These are phyloP conservation scores for Cotesia vestalis DNA, from an alignment of 1,140 invertebrate genomes.

Conservation along the genomic window DNA sequence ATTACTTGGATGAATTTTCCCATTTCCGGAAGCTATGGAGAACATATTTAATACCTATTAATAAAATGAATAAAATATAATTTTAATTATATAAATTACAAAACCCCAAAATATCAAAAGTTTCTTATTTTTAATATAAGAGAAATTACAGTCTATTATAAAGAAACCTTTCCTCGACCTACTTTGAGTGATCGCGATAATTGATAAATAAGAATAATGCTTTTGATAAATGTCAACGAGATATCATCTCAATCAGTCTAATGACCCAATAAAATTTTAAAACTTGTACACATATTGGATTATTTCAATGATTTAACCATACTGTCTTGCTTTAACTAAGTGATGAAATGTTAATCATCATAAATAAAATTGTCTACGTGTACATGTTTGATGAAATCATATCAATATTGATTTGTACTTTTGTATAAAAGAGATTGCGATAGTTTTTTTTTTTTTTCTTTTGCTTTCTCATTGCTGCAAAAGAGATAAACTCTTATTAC, in stretches of 20 bases:
- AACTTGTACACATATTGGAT: too few species aligned
- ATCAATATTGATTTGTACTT: conserved; percentile 13
- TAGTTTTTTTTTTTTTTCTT: not conserved
- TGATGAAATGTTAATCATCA: too few species aligned
- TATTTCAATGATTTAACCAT: too few species aligned
- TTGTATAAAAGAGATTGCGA: conserved; percentile 5
- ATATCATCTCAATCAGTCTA: not conserved
- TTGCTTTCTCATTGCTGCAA: not conserved
- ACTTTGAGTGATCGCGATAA: not conserved
- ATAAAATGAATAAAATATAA: too few species aligned
- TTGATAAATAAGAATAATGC: not conserved
- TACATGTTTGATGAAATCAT: conserved; percentile 13
- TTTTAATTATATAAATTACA: not conserved
- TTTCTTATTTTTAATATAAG: not conserved
- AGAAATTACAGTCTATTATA: not conserved
- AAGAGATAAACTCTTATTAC: not conserved
- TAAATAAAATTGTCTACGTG: not conserved
- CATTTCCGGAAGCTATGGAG: not conserved
- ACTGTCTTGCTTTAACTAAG: too few species aligned
- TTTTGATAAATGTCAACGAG: conserved; percentile 8
- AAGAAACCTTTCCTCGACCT: not conserved
- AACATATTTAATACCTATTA: too few species aligned
- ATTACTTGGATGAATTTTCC: not conserved
- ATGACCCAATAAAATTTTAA: not conserved
- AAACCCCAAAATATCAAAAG: not conserved